A percentile compares a stretch with the other conserved stretches of the same genome.
phyloP scores from a whole-genome alignment of 2,797 vertebrate genomes.

The Sebastes vulpes region DNA sequence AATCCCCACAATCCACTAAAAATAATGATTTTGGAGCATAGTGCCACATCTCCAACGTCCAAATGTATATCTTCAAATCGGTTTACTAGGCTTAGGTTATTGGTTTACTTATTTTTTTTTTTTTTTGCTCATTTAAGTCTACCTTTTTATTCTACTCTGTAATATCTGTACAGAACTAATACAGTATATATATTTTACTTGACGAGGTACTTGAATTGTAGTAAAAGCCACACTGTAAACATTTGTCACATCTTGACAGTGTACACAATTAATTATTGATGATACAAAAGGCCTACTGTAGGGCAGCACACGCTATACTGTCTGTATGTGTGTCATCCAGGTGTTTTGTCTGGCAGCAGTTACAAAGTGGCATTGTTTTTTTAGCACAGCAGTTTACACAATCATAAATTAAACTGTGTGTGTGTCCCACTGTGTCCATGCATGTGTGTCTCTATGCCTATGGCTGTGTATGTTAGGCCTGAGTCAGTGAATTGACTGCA shows the following conservation, averaged over 20 bases:
- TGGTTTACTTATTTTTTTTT: background rate
- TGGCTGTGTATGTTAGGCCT: conserved; percentile 12
- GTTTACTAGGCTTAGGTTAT: background rate
- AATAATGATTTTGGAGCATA: background rate
- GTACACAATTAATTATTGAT: conserved; percentile 20
- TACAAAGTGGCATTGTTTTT: conserved; percentile 13
- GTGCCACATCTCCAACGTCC: background rate
- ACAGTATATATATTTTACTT: background rate
- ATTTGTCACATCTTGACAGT: background rate
- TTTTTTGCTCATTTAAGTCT: background rate
- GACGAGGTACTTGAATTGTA: background rate
- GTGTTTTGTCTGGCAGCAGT: conserved; percentile 41
- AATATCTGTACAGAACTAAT: background rate
- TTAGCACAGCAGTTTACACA: conserved; percentile 8
- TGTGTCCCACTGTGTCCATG: background rate
- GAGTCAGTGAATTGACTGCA: conserved; percentile 18
- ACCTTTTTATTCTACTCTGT: background rate
- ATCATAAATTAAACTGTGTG: conserved; percentile 8
- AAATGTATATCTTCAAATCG: background rate
- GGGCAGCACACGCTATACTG: background rate
- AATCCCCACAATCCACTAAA: background rate
- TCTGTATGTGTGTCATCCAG: conserved; percentile 37
- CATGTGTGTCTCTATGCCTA: background rate
- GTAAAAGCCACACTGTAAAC: background rate
- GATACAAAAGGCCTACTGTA: background rate